Evolutionary conservation across 2,113 vertebrate species (phyloP).

Genomic region (Hucho hucho): DNA sequence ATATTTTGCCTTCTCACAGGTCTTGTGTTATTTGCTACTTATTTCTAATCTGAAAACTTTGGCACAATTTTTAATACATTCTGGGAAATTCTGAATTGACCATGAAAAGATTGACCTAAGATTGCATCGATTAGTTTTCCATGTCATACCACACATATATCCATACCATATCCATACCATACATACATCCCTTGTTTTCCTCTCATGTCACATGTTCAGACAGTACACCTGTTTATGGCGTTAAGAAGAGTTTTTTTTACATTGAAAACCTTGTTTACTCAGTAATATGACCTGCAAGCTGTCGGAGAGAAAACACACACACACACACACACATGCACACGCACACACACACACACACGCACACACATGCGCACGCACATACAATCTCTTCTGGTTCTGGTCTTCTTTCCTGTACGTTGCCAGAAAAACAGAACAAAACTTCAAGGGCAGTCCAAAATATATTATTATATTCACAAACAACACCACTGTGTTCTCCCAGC

Average conservation of each 20-base stretch:
- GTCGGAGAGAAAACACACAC: background rate
- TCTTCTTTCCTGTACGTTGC: background rate
- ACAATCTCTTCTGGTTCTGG: background rate
- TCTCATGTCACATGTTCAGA: background rate
- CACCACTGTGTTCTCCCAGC: background rate
- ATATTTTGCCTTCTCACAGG: background rate
- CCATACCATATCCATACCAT: background rate
- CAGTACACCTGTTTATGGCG: background rate
- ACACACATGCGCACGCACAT: background rate
- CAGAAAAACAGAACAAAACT: background rate
- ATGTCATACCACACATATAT: background rate
- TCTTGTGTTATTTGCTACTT: background rate
- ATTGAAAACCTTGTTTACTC: background rate
- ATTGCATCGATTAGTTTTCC: background rate
- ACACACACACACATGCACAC: background rate
- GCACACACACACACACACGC: background rate
- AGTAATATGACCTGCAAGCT: background rate
- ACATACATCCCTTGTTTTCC: background rate
- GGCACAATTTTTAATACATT: no score
- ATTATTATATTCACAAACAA: constrained; percentile 4
- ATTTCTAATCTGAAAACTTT: background rate
- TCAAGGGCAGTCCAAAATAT: constrained; percentile 1
- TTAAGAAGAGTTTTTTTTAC: background rate
- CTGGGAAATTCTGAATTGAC: background rate
- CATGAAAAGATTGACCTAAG: background rate